Evolutionary conservation across 2,113 vertebrate species (phyloP), one percentile per base, ranked within the genome.

Genomic region (Tonatia bakeri): DNA sequence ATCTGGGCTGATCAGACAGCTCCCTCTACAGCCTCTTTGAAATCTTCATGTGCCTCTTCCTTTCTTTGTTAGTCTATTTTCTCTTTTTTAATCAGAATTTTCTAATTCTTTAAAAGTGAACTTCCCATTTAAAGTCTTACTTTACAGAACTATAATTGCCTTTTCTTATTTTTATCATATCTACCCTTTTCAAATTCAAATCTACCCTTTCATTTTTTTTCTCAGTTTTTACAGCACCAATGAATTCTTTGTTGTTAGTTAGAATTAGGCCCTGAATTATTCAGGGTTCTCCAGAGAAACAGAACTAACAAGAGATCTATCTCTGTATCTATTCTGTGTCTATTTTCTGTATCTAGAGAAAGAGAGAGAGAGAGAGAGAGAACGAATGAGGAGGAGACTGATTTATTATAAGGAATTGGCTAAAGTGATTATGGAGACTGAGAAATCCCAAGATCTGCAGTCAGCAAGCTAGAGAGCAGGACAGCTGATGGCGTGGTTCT

Each of bases 11-110:
- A 95, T 90, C 75, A 96, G 26, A 97, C 3, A 92, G 97, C 94
- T 95, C 96, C 94, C 97, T 97, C 97, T 97, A 75, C 61, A 80
- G 97, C 83, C 36, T 90, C 36, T 65, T 31, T 40, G 16, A 40
- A 7, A 94, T 43, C 38, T 77, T 87, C 28, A 33, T 1, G 45
- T 61, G 17, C 4, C 28, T 87, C 22, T 67, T 50, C 24, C 3
- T 82, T 90, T 61, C 36, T 65, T 33, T 69, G 43, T 13, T 82
- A 75, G 17, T 33, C 15, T 47, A 79, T 72, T 80, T 83, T 85
- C 12, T 40, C 26, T 56, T 75, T 90, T 67, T 56, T 10, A 94
- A 84, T 69, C 24, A 69, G 24, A 73, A 84, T 50, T 89, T 88
- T 83, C 47, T 40, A 86, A n/a, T 56, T 52, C 7, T 50, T 83